These are phyloP conservation scores for Penelope pileata DNA, from an alignment of 2,113 vertebrate genomes.

Conservation along the genomic window DNA sequence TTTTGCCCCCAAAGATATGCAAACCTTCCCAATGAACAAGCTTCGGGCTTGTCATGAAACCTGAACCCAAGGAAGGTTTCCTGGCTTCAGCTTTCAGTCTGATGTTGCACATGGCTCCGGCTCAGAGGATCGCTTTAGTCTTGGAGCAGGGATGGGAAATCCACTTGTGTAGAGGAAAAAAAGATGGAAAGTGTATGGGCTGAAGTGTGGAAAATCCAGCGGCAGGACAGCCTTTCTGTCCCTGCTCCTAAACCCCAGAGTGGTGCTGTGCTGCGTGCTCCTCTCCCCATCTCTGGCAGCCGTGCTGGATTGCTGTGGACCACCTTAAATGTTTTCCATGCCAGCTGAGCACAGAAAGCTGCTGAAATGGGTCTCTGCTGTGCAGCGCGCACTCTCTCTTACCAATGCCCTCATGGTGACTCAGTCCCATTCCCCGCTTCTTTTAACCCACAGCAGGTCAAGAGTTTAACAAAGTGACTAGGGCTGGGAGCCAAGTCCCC, in stretches of 20 bases:
- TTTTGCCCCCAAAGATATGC: neutral
- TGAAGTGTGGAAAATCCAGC: conserved; percentile 24
- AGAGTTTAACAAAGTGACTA: conserved; percentile 78
- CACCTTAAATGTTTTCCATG: conserved; percentile 65
- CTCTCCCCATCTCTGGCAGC: conserved; percentile 29
- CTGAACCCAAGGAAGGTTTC: conserved; percentile 51
- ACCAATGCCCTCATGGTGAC: conserved; percentile 65
- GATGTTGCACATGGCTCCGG: conserved; percentile 48
- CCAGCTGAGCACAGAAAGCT: conserved; percentile 56
- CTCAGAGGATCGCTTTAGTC: neutral
- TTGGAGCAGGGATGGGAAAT: conserved; percentile 39
- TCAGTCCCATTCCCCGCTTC: conserved; percentile 63
- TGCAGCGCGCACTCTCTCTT: conserved; percentile 7
- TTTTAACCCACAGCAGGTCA: conserved; percentile 73
- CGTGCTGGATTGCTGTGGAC: conserved; percentile 21
- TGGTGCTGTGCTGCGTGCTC: neutral
- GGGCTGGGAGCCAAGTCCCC: conserved; percentile 70
- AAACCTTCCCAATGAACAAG: conserved; percentile 1
- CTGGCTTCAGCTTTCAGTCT: conserved; percentile 53
- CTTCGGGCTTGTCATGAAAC: conserved; percentile 44
- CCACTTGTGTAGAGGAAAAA: conserved; percentile 22
- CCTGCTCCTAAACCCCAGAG: neutral
- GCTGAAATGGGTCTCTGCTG: conserved; percentile 53
- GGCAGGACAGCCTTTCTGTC: conserved; percentile 2
- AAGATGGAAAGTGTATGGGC: conserved; percentile 13